Evolutionary conservation across 2,797 vertebrate genomes (phyloP).

Genomic region (Phalanger gymnotis): DNA sequence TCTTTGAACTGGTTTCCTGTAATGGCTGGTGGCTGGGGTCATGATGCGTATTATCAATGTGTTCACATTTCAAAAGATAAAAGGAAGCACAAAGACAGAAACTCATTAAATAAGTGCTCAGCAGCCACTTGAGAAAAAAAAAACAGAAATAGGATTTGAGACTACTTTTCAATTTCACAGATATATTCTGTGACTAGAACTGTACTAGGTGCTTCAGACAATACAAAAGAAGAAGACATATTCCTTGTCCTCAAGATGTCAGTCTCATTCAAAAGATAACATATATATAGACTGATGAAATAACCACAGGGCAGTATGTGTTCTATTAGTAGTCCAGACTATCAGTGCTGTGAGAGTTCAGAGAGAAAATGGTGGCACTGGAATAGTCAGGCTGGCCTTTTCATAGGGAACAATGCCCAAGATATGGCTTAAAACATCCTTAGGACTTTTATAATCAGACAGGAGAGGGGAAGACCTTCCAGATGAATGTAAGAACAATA

Average conservation of each 20-base stretch:
- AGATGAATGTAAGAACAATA: not conserved
- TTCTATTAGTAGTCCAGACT: not conserved
- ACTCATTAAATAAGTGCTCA: not conserved
- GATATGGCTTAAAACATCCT: not conserved
- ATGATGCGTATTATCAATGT: not conserved
- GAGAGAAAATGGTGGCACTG: not conserved
- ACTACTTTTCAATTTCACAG: not conserved
- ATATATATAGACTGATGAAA: not conserved
- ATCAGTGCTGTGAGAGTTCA: not conserved
- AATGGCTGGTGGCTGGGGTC: not conserved
- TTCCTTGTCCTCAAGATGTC: not conserved
- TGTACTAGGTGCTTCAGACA: not conserved
- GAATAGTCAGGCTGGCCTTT: not conserved
- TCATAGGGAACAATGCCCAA: not conserved
- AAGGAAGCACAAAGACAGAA: not conserved
- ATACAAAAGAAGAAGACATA: not conserved
- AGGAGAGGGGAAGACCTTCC: not conserved
- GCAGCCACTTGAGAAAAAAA: not conserved
- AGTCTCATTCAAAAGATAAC: not conserved
- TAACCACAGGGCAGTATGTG: not conserved
- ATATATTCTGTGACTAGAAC: not conserved
- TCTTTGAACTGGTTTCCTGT: not conserved
- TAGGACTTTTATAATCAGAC: not conserved
- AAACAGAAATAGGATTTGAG: not conserved
- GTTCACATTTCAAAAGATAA: not conserved